These are phyloP conservation scores for Rhinogobius similis DNA, from an alignment of 2,113 vertebrate species.

Conservation along the genomic window DNA sequence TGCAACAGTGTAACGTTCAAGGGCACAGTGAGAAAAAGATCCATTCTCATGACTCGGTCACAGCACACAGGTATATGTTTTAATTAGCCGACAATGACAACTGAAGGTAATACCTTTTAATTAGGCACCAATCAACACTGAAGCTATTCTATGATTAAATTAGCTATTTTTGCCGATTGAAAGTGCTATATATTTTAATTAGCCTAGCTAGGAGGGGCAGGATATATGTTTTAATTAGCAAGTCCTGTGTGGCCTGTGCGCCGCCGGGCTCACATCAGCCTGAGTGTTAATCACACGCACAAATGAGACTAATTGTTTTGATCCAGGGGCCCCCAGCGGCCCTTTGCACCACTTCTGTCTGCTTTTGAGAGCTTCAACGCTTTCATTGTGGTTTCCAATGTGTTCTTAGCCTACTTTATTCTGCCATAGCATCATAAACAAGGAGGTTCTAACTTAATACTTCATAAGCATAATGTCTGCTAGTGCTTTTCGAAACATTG, in stretches of 20 bases:
- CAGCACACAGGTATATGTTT: slow-evolving; percentile 51
- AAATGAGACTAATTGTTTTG: slow-evolving; percentile 76
- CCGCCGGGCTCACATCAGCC: slow-evolving; percentile 57
- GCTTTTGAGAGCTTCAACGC: not conserved
- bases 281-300: slow-evolving; percentile 71
- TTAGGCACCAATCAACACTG: slow-evolving; percentile 59
- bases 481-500: too few relatives aligned
- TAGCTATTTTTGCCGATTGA: slow-evolving; percentile 63
- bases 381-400: too few relatives aligned
- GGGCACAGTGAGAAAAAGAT: not conserved
- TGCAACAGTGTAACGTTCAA: not conserved
- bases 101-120: slow-evolving; percentile 62
- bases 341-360: slow-evolving; percentile 40
- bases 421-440: too few relatives aligned
- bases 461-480: too few relatives aligned
- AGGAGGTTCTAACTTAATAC: too few relatives aligned
- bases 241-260: slow-evolving; percentile 55
- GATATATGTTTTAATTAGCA: slow-evolving; percentile 75
- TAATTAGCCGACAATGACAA: slow-evolving; percentile 60
- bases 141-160: slow-evolving; percentile 57
- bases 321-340: slow-evolving; percentile 43
- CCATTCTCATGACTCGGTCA: not conserved
- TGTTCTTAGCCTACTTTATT: too few relatives aligned
- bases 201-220: slow-evolving; percentile 49
- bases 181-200: slow-evolving; percentile 74